A percentile compares a stretch with the other conserved stretches of the same genome.
phyloP scores from a whole-genome alignment of 1,140 invertebrate genomes.

The Drosophila sulfurigaster region DNA sequence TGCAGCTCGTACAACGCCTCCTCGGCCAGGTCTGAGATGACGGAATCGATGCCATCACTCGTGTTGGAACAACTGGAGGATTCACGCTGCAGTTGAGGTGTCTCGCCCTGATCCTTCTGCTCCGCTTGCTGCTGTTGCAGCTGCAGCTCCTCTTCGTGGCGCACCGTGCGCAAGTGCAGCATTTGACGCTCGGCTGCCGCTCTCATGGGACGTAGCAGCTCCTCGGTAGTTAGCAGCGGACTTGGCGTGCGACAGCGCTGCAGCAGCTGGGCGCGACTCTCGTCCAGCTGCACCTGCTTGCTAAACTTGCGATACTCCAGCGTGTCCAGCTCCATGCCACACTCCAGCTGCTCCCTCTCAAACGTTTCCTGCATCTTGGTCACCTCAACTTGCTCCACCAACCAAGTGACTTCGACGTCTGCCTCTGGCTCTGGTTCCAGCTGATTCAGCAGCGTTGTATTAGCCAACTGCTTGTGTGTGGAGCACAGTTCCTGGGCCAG shows the following conservation, averaged over 20 bases:
- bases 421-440: slow-evolving; percentile 58
- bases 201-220: slow-evolving; percentile 70
- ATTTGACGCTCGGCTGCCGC: slow-evolving; percentile 67
- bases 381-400: slow-evolving; percentile 14
- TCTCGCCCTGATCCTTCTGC: neutral
- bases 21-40: slow-evolving; percentile 79
- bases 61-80: slow-evolving; percentile 76
- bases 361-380: neutral
- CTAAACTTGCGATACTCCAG: slow-evolving; percentile 68
- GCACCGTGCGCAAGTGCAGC: slow-evolving; percentile 62
- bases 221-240: slow-evolving; percentile 69
- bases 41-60: slow-evolving; percentile 80
- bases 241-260: slow-evolving; percentile 69
- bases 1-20: slow-evolving; percentile 75
- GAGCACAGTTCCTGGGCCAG: slow-evolving; percentile 49
- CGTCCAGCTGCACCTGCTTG: slow-evolving; percentile 67
- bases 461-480: slow-evolving; percentile 46
- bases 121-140: slow-evolving; percentile 21
- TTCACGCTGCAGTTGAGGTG: slow-evolving; percentile 49
- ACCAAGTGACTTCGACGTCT: slow-evolving; percentile 59
- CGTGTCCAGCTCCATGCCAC: slow-evolving; percentile 38
- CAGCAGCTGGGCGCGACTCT: slow-evolving; percentile 53
- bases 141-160: slow-evolving; percentile 68
- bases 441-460: slow-evolving; percentile 42
- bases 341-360: slow-evolving; percentile 7